Conservation (phyloP, 2,888 invertebrate genomes). For the Chymomyza amoena region DNA sequence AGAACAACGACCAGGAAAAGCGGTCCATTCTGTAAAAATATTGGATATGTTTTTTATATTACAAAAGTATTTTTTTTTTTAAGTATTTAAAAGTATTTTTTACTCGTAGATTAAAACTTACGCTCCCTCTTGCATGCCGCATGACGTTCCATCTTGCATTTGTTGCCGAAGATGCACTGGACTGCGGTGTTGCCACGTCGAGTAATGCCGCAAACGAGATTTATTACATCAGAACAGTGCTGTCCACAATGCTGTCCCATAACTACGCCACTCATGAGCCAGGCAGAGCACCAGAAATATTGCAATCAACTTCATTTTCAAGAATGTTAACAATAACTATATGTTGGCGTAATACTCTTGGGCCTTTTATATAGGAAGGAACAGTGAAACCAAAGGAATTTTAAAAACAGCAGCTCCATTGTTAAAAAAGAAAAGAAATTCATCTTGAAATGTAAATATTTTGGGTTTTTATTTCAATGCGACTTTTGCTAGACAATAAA, state of each 20-base stretch:
- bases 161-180: background rate
- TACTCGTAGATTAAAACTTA: background rate
- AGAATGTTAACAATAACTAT: background rate
- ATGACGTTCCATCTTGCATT: background rate
- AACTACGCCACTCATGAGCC: background rate
- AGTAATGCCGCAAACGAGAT: background rate
- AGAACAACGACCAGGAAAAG: background rate
- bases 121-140: background rate
- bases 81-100: no score
- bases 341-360: background rate
- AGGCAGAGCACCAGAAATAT: background rate
- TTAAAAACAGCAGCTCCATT: background rate
- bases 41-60: background rate
- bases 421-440: no score
- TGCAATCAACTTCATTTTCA: background rate
- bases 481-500: background rate
- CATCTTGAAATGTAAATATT: background rate
- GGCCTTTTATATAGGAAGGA: background rate
- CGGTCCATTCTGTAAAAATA: background rate
- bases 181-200: background rate
- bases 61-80: no score
- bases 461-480: background rate
- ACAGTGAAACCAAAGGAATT: background rate
- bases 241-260: background rate
- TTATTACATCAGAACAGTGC: background rate